Evolutionary conservation across 2,797 vertebrate genomes (phyloP), one percentile per base, ranked within the genome.

Genomic region (Aythya fuligula): DNA sequence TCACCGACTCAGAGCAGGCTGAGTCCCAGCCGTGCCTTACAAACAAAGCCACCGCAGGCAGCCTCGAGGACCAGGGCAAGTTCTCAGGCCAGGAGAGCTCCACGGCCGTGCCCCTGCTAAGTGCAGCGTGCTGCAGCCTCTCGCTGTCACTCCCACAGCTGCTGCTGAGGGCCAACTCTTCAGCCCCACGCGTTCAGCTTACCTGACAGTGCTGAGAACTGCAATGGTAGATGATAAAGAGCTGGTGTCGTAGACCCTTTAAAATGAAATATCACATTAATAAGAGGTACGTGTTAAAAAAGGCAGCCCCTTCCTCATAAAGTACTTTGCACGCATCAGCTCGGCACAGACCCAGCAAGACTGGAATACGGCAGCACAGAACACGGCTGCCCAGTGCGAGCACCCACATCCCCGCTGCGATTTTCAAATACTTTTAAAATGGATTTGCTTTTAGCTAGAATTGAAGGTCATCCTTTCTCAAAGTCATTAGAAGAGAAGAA

Each of bases 211-310:
- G 20, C 93, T 98, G 85, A 98, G 92, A 41, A 97, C 18, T 2
- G 98, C 91, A 61, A 93, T 73, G 1, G 88, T 18, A 1, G 96
- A 27, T 2, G 97, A 91, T 76, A 98, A 4, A 47, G 93, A 94
- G 32, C 98, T 98, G 64, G 98, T 99, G 96, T 99, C 98, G 19
- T 98, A 99, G 93, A 99, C 91, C 94, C 99, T 99, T 97, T 41
- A 92, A 93, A 85, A 95, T 56, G 94, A 49, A 91, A 22, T 10
- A 43, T 70, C 0, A 12, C 1, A 6, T 72, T 5, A 64, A 7
- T 1, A 24, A 6, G 6, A 7, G 0, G 2, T 2, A 1, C 5
- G 2, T 0, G 4, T 36, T 11, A 4, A 1, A 27, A 22, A 8
- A 25, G 30, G 43, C 49, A 78, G 49, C 53, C 64, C 54, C 18